Percentiles rank a stretch among this genome's conserved stretches.
Conservation (phyloP, 2,888 invertebrate species). For the Platerodrilus igneus region DNA sequence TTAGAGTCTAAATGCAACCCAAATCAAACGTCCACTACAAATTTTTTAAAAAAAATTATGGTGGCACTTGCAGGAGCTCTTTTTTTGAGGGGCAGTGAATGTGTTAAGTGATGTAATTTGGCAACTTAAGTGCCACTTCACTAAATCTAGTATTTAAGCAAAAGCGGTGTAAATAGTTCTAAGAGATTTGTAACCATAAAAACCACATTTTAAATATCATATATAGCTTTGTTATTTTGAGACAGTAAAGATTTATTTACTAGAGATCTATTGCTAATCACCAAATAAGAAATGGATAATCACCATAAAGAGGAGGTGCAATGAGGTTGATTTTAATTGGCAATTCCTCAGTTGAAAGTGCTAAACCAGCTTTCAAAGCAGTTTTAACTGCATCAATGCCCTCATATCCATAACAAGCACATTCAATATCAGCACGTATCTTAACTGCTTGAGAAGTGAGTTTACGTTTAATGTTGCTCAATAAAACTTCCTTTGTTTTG, state of each 20-base stretch:
- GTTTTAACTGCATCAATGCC: constrained; percentile 98
- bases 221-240: neutral
- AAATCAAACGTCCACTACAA: no score
- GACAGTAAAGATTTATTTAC: no score
- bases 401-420: constrained; percentile 94
- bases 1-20: no score
- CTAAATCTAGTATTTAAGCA: no score
- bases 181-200: constrained; percentile 2
- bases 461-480: constrained; percentile 93
- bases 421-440: constrained; percentile 89
- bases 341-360: constrained; percentile 85
- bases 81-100: no score
- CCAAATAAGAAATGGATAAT: constrained; percentile 24
- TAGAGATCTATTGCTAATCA: constrained; percentile 8
- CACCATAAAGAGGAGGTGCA: constrained; percentile 93
- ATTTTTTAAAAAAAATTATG: no score
- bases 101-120: no score
- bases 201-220: constrained; percentile 3
- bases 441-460: constrained; percentile 96
- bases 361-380: constrained; percentile 84
- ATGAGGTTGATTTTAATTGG: constrained; percentile 98
- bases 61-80: no score
- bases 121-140: no score
- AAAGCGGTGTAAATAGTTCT: no score
- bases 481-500: constrained; percentile 82